phyloP scores from a whole-genome alignment of 2,113 vertebrate genomes.

The Chloebia gouldiae region DNA sequence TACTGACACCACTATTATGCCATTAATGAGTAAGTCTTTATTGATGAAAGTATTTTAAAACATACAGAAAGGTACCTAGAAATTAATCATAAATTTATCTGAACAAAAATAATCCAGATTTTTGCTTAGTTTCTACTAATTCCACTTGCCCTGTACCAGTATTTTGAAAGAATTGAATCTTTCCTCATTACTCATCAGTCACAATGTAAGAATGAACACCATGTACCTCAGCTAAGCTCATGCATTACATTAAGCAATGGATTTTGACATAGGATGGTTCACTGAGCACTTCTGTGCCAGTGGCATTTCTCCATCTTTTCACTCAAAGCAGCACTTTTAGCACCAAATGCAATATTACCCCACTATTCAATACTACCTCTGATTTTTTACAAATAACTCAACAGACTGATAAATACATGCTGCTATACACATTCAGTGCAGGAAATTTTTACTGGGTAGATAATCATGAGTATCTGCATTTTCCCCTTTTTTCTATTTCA shows the following conservation, averaged over 20 bases:
- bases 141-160: neutral
- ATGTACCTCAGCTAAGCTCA: constrained; percentile 85
- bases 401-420: constrained; percentile 81
- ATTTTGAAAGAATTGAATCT: constrained; percentile 53
- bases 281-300: constrained; percentile 50
- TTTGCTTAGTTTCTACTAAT: neutral
- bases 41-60: constrained; percentile 12
- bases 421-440: constrained; percentile 85
- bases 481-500: constrained; percentile 63
- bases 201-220: constrained; percentile 72
- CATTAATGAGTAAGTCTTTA: constrained; percentile 22
- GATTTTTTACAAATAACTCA: constrained; percentile 82
- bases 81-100: constrained; percentile 26
- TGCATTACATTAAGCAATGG: constrained; percentile 73
- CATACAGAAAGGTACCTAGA: constrained; percentile 60
- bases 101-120: constrained; percentile 32
- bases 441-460: constrained; percentile 72
- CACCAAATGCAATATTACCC: constrained; percentile 86
- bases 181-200: constrained; percentile 58
- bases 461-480: constrained; percentile 69
- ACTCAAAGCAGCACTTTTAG: constrained; percentile 80
- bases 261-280: constrained; percentile 78
- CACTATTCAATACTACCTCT: constrained; percentile 93
- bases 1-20: neutral
- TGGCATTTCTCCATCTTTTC: constrained; percentile 72